Conservation (phyloP, 2,888 invertebrate genomes). For the Ophion obscuratus region DNA sequence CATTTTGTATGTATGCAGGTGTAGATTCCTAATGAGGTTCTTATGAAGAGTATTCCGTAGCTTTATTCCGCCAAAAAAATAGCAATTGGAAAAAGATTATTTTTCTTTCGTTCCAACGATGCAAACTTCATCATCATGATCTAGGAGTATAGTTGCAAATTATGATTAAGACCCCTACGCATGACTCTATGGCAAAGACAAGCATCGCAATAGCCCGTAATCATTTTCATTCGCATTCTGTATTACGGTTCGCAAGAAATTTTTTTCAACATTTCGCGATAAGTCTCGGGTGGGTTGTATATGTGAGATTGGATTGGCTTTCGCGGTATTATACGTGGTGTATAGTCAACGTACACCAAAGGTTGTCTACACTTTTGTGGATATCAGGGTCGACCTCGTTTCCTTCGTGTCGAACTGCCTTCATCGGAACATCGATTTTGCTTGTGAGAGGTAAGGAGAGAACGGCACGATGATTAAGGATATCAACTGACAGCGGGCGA, state of each 20-base stretch:
- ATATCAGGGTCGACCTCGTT: constrained; percentile 47
- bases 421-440: constrained; percentile 56
- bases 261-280: constrained; percentile 25
- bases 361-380: constrained; percentile 37
- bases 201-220: not conserved
- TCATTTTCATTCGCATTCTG: not conserved
- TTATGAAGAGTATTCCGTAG: no score
- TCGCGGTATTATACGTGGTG: constrained; percentile 3
- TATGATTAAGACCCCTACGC: no score
- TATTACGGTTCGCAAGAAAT: not conserved
- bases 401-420: constrained; percentile 40
- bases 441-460: constrained; percentile 8
- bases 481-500: constrained; percentile 72
- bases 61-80: no score
- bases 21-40: no score
- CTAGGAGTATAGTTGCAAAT: no score
- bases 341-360: constrained; percentile 14
- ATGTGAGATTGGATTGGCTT: constrained; percentile 32
- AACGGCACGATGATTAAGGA: constrained; percentile 71
- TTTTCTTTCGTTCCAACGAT: no score
- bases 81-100: no score
- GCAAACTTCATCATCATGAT: no score
- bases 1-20: no score
- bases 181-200: not conserved
- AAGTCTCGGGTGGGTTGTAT: not conserved